Conservation (phyloP, 2,797 vertebrate genomes). For the Melanotaenia pygmaea region DNA sequence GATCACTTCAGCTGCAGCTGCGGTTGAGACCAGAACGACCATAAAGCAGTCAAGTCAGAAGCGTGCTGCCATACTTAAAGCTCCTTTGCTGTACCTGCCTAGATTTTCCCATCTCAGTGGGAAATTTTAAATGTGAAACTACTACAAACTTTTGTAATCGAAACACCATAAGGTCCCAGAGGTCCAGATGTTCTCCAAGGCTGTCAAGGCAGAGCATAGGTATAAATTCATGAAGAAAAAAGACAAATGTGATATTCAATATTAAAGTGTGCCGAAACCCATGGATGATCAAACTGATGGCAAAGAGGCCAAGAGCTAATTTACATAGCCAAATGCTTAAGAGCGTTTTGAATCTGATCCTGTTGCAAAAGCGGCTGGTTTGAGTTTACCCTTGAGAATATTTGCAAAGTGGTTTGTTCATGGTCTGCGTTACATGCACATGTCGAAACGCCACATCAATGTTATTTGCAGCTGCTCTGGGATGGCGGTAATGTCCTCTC, state of each 20-base stretch:
- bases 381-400: conserved; percentile 8
- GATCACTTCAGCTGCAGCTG: conserved; percentile 16
- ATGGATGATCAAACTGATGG: neutral
- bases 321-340: conserved; percentile 21
- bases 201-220: conserved; percentile 11
- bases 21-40: conserved; percentile 20
- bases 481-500: conserved; percentile 41
- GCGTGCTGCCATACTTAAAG: conserved; percentile 36
- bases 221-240: conserved; percentile 9
- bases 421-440: conserved; percentile 47
- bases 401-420: conserved; percentile 37
- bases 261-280: conserved; percentile 1
- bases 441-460: conserved; percentile 45
- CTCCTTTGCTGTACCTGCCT: conserved; percentile 48
- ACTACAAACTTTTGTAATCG: conserved; percentile 9
- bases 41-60: conserved; percentile 53
- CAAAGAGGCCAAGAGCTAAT: conserved; percentile 19
- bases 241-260: conserved; percentile 1
- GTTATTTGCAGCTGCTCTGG: conserved; percentile 64
- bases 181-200: conserved; percentile 15
- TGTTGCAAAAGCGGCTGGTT: neutral
- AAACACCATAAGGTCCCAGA: conserved; percentile 45
- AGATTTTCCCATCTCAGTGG: conserved; percentile 23
- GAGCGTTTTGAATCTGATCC: conserved; percentile 26
- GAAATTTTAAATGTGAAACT: conserved; percentile 13